Conservation (phyloP, 2,113 vertebrate species). For the Hylia prasina region DNA sequence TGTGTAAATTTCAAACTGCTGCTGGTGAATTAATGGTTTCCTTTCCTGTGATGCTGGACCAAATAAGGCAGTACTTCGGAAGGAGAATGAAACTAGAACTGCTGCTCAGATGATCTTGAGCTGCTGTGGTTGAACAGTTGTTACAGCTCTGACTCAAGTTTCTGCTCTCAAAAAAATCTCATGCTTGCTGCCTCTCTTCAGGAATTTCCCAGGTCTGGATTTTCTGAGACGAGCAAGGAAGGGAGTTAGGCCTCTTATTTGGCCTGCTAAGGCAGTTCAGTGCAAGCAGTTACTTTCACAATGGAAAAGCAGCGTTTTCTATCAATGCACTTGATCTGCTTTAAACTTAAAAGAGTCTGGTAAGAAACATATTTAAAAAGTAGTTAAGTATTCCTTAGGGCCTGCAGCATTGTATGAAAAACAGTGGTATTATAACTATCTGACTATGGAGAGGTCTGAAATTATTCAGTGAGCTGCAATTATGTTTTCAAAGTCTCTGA, state of each 20-base stretch:
- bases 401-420: not conserved
- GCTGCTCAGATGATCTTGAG: not conserved
- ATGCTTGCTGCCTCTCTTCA: not conserved
- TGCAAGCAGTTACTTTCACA: not conserved
- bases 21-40: not conserved
- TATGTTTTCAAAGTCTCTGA: not conserved
- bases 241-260: not conserved
- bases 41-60: not conserved
- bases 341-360: not conserved
- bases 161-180: not conserved
- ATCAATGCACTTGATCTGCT: not conserved
- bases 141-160: constrained; percentile 18
- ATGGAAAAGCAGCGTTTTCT: not conserved
- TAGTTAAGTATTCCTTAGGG: not conserved
- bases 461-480: not conserved
- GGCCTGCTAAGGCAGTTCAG: not conserved
- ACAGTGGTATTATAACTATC: not conserved
- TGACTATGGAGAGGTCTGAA: not conserved
- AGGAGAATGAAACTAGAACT: not conserved
- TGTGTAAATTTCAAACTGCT: not conserved
- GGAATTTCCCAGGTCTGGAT: not conserved
- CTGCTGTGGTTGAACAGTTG: not conserved
- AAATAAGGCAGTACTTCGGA: not conserved
- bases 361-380: not conserved
- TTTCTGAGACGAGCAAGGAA: not conserved